phyloP scores from a whole-genome alignment of 2,797 vertebrate genomes.

The Lemur catta region DNA sequence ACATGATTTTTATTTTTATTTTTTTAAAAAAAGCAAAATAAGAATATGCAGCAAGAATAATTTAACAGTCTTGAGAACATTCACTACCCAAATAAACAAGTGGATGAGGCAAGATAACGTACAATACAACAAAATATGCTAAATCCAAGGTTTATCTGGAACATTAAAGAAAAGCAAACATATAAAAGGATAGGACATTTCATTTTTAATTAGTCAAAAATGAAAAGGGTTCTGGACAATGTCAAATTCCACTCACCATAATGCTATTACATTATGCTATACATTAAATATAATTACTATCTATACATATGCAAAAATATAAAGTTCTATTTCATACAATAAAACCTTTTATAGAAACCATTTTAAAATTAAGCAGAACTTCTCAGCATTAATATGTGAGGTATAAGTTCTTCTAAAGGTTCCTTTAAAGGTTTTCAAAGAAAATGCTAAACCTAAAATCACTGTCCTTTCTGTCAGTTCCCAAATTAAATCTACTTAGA shows the following conservation, averaged over 20 bases:
- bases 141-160: background rate
- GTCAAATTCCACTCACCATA: slow-evolving; percentile 75
- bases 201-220: slow-evolving; percentile 82
- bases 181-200: slow-evolving; percentile 69
- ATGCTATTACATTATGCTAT: slow-evolving; percentile 68
- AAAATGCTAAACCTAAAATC: slow-evolving; percentile 76
- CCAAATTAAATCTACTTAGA: slow-evolving; percentile 71
- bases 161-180: slow-evolving; percentile 47
- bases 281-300: slow-evolving; percentile 82
- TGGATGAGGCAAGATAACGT: background rate
- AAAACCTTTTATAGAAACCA: slow-evolving; percentile 83
- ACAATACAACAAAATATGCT: slow-evolving; percentile 17
- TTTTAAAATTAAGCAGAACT: slow-evolving; percentile 80
- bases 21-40: slow-evolving; percentile 2
- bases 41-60: slow-evolving; percentile 45
- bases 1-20: slow-evolving; percentile 4
- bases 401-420: slow-evolving; percentile 71
- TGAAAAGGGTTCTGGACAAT: slow-evolving; percentile 68
- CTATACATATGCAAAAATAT: slow-evolving; percentile 85
- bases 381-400: slow-evolving; percentile 77
- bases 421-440: slow-evolving; percentile 79
- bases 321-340: slow-evolving; percentile 81
- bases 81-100: slow-evolving; percentile 1
- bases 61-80: slow-evolving; percentile 44
- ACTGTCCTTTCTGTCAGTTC: slow-evolving; percentile 26